Base-by-base conservation (phyloP, 2,888 invertebrate genomes). In the Drosophila prolongata region DNA sequence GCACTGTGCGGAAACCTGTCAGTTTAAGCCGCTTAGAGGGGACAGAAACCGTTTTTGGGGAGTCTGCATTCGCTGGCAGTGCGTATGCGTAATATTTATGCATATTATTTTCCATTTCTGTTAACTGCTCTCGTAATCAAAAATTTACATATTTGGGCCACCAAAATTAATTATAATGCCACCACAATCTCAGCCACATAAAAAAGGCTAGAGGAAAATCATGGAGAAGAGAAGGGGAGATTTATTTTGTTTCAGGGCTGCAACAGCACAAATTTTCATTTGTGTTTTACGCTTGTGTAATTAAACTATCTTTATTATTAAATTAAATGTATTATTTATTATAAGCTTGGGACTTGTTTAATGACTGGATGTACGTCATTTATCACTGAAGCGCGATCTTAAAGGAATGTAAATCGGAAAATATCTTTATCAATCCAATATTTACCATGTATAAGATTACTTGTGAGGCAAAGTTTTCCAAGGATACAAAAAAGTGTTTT, bases 101-200 rank as follows among this genome's bases (percentile, higher is more conserved):
- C 53, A 74, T 77, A 61, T 52, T 69, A 55, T 59, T 57, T 68
- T 65, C 40, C 44, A 40, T 67, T 77, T 78, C 75, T 69, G 74
- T 76, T 79, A 78, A 68, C 54, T 55, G 73, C 72, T 64, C 55
- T 66, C 68, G 72, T 74, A 79, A 77, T 79, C 76, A 83, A 80
- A 85, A 69, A 86, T 85, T 78, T 85, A 84, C 84, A 85, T 86
- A 85, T 86, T 86, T 85, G 79, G 84, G 76, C 75, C 77, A 78
- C 68, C 70, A 68, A 86, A 85, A 85, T 85, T 85, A 85, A 87
- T 86, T 85, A 85, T 86, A 81, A 84, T 79, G 57, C 78, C 65
- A 59, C 80, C 76, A 65, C 74, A 54, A 59, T 59, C 54, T 43
- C 47, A 56, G 62, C 74, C 46, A 42, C 52, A 50, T 24, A 60